Percentiles rank a stretch among this genome's conserved stretches.
phyloP scores from a whole-genome alignment of 2,113 vertebrate species.

The Antechinus flavipes region DNA sequence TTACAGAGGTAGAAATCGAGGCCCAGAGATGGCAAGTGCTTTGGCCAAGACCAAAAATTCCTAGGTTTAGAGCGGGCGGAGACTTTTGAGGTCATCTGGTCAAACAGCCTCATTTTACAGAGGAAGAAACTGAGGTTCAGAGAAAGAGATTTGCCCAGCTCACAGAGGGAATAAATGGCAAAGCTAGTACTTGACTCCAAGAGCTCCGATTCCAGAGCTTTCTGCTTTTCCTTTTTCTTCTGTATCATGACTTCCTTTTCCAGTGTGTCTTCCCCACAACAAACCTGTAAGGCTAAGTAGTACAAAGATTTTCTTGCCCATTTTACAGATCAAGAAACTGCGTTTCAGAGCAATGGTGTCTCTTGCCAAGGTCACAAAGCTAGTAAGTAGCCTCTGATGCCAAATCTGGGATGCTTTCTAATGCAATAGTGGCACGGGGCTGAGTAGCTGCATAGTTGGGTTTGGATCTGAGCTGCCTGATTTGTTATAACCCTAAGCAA shows the following conservation, averaged over 20 bases:
- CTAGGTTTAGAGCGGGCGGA: not conserved
- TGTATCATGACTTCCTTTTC: too few relatives aligned
- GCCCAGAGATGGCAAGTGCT: not conserved
- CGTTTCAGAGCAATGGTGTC: not conserved
- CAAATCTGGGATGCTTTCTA: not conserved
- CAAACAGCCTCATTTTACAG: not conserved
- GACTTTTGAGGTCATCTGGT: not conserved
- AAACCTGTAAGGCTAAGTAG: not conserved
- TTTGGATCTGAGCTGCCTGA: not conserved
- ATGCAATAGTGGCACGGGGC: not conserved
- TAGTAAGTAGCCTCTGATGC: not conserved
- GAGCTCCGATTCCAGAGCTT: not conserved
- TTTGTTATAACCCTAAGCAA: not conserved
- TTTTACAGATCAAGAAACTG: not conserved
- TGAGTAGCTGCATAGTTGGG: not conserved
- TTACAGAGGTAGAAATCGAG: not conserved
- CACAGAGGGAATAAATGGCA: not conserved
- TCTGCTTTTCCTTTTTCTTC: not conserved
- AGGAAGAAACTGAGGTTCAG: not conserved
- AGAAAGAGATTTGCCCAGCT: not conserved
- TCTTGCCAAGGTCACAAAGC: not conserved
- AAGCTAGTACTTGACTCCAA: not conserved
- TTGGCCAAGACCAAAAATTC: not conserved
- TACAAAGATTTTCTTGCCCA: not conserved
- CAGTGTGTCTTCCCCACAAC: too few relatives aligned